phyloP scores from a whole-genome alignment of 1,140 invertebrate species.

The Dendroctonus valens region DNA sequence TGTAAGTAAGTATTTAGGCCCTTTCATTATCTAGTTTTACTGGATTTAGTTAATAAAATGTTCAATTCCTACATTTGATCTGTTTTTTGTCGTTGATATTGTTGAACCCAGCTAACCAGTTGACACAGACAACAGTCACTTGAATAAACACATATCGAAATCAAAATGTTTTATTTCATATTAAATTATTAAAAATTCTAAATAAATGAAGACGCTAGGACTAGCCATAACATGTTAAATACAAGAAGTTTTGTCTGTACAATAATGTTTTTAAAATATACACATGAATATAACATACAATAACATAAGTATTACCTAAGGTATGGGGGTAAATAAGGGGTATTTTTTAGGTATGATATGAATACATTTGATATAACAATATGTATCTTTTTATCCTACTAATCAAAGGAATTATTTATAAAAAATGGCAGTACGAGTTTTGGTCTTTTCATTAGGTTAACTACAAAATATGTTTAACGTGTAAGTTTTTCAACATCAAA shows the following conservation, averaged over 20 bases:
- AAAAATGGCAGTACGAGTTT: conserved; percentile 44
- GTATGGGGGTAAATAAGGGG: conserved; percentile 9
- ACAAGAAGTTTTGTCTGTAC: conserved; percentile 43
- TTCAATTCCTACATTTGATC: no score
- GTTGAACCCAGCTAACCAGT: no score
- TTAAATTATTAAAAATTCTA: conserved; percentile 48
- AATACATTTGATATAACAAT: conserved; percentile 42
- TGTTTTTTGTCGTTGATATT: no score
- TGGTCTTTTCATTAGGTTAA: conserved; percentile 36
- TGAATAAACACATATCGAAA: conserved; percentile 16
- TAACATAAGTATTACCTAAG: conserved; percentile 25
- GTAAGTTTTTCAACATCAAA: no score
- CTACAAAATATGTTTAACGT: conserved; percentile 19
- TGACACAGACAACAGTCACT: not conserved
- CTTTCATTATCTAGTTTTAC: no score
- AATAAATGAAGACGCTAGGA: conserved; percentile 44
- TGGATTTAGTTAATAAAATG: no score
- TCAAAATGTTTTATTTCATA: conserved; percentile 45
- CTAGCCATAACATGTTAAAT: conserved; percentile 45
- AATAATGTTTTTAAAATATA: conserved; percentile 41
- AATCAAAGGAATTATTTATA: conserved; percentile 38
- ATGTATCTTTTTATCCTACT: conserved; percentile 34
- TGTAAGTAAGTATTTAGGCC: no score
- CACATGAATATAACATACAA: conserved; percentile 32
- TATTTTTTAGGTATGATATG: conserved; percentile 40